phyloP scores from a whole-genome alignment of 2,113 vertebrate genomes.

The Polypterus senegalus region DNA sequence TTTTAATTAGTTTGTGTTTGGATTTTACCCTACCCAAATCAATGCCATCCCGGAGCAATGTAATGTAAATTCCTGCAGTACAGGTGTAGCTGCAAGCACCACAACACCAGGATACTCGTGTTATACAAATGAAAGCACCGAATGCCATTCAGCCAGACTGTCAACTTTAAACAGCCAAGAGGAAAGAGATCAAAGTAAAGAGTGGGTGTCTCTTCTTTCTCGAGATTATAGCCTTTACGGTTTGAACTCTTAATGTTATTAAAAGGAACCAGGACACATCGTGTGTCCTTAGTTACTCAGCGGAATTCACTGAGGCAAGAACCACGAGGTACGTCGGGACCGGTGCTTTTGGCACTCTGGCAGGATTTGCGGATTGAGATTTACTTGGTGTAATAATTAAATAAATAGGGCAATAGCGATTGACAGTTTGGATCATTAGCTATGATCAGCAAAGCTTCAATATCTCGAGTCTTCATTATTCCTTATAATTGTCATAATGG shows the following conservation, averaged over 20 bases:
- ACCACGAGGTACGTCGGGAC: slow-evolving; percentile 13
- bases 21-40: slow-evolving; percentile 56
- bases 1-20: slow-evolving; percentile 67
- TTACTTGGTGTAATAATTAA: too few species aligned
- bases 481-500: too few species aligned
- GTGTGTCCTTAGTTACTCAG: slow-evolving; percentile 34
- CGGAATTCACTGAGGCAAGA: slow-evolving; percentile 12
- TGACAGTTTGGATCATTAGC: too few species aligned
- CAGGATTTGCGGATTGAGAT: too few species aligned
- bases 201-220: slow-evolving; percentile 51
- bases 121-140: slow-evolving; percentile 60
- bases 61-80: slow-evolving; percentile 57
- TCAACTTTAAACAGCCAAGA: slow-evolving; percentile 57
- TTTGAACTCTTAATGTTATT: slow-evolving; percentile 48
- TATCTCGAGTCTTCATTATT: too few species aligned
- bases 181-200: slow-evolving; percentile 57
- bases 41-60: slow-evolving; percentile 55
- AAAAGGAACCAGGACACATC: slow-evolving; percentile 43
- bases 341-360: too few species aligned
- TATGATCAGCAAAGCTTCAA: too few species aligned
- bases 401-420: too few species aligned
- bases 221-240: slow-evolving; percentile 46
- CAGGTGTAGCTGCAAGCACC: slow-evolving; percentile 63
- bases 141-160: slow-evolving; percentile 57
- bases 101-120: slow-evolving; percentile 49